Base-by-base conservation (phyloP, 2,888 invertebrate species). In the Anaspis maculata region DNA sequence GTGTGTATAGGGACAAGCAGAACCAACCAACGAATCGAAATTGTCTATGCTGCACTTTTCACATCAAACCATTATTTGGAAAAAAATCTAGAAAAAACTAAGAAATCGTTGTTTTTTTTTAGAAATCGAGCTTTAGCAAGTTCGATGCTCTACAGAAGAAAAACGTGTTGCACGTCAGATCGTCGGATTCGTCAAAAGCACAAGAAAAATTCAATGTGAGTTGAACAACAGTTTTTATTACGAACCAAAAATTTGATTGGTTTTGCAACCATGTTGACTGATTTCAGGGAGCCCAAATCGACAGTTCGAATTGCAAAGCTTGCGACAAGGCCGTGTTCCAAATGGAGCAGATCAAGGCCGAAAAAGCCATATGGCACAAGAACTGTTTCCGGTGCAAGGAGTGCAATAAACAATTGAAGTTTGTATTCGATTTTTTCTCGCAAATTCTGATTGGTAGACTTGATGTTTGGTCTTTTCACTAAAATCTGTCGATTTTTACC, bases 301-400 rank as follows among this genome's bases (percentile, higher is more conserved):
- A 71, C 42, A 75, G 73, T 54, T 76, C 77, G 30, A 77, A 77
- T 46, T 95, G 94, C 63, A 82, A 80, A 55, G 77, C 82, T 48
- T 96, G 95, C 66, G 72, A 77, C 42, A 87, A 91, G 62, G 81
- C 85, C 36, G 95, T 95, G 32, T 96, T 89, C 68, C 92, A 90
- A 64, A 94, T 96, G 94, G 96, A 96, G 68, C 83, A 90, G 56
- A 77, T 94, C 48, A 92, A 92, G 68, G 90, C 92, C 1, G 95
- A 92, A 68, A 81, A 83, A 54, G 72, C 79, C 30, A 76, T 86
- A 46, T 96, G 89, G 83, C 96, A 96, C 68, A 91, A 87, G 67
- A 84, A 85, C 65, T 96, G 96, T 71, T 92, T 96, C 74, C 75
- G 90, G 51, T 96, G 95, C 63, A 75, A 77, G 35, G 90, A 91